Evolutionary conservation across 2,797 vertebrate species (phyloP).

Genomic region (Malacoraja senta): DNA sequence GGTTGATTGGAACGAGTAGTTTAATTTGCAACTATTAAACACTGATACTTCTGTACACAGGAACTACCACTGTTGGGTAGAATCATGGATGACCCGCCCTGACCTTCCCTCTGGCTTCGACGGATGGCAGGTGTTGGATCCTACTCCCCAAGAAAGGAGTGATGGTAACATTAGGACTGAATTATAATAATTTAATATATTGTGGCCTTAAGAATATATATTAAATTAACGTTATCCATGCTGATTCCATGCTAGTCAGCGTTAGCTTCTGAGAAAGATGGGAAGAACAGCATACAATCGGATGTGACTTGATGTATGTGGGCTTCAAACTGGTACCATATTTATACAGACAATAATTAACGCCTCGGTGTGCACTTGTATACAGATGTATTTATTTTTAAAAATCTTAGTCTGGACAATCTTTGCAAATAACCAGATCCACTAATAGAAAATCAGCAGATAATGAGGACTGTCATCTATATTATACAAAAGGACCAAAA

Average conservation of each 20-base stretch:
- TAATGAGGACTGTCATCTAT: too few species aligned
- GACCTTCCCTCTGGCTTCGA: constrained; percentile 29
- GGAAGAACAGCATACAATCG: too few species aligned
- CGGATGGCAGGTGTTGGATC: constrained; percentile 36
- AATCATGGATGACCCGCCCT: constrained; percentile 27
- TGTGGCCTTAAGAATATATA: neutral
- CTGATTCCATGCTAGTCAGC: neutral
- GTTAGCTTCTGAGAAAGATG: neutral
- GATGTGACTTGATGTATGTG: too few species aligned
- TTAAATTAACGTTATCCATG: neutral
- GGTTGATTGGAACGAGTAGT: neutral
- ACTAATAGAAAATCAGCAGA: too few species aligned
- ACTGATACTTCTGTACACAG: neutral
- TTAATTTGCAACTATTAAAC: neutral
- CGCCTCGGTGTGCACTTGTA: too few species aligned
- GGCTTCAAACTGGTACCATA: too few species aligned
- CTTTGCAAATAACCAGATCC: too few species aligned
- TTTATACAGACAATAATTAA: too few species aligned
- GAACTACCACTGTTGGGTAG: constrained; percentile 29
- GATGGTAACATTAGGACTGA: neutral
- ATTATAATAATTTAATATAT: neutral
- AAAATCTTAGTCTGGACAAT: too few species aligned
- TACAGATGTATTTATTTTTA: too few species aligned
- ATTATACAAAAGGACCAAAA: too few species aligned
- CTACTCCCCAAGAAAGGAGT: constrained; percentile 30